These are phyloP conservation scores for Clivina fossor DNA, from an alignment of 2,888 invertebrate genomes.

Conservation along the genomic window DNA sequence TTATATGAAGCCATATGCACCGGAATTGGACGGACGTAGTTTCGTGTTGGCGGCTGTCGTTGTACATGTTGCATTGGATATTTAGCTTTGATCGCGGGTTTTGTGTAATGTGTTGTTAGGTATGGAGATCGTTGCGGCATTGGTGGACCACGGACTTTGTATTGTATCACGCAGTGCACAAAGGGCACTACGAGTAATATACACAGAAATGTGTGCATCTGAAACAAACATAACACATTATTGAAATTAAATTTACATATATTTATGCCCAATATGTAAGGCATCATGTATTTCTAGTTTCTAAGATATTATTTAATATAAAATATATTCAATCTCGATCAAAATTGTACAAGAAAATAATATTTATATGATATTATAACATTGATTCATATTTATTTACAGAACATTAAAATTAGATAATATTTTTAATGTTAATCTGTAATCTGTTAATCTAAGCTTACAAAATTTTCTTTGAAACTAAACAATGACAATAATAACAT, in stretches of 20 bases:
- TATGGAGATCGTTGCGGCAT: constrained; percentile 45
- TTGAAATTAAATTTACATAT: background rate
- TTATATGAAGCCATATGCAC: constrained; percentile 42
- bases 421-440: too few species aligned
- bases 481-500: too few species aligned
- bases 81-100: constrained; percentile 41
- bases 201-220: constrained; percentile 8
- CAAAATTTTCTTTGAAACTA: too few species aligned
- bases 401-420: constrained; percentile 2
- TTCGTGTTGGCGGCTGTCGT: constrained; percentile 16
- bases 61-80: constrained; percentile 16
- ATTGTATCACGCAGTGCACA: constrained; percentile 35
- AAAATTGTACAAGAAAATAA: background rate
- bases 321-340: background rate
- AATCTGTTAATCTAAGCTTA: too few species aligned
- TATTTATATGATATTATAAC: background rate
- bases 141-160: constrained; percentile 50
- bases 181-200: too few species aligned
- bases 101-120: constrained; percentile 38
- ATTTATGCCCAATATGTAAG: too few species aligned
- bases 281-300: too few species aligned
- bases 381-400: constrained; percentile 1
- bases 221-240: constrained; percentile 2
- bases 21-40: constrained; percentile 40
- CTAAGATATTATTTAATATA: background rate